Evolutionary conservation across 2,113 vertebrate genomes (phyloP).

Genomic region (Pholis gunnellus): DNA sequence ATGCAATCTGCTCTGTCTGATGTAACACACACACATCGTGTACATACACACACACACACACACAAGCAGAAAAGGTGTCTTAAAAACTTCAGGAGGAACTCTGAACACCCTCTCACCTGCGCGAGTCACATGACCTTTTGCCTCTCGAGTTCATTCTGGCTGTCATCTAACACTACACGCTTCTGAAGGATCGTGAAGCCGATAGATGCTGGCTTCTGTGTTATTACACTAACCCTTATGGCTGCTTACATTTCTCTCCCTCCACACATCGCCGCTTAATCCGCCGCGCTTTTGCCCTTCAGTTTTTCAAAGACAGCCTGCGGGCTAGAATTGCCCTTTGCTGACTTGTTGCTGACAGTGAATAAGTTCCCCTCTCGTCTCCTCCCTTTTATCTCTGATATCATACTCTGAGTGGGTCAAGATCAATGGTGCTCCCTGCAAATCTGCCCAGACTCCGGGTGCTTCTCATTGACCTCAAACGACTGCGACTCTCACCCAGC

Average conservation of each 20-base stretch:
- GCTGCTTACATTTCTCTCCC: conserved; percentile 61
- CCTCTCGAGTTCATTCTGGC: conserved; percentile 59
- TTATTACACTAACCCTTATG: conserved; percentile 73
- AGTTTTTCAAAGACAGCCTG: conserved; percentile 85
- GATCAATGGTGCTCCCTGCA: conserved; percentile 84
- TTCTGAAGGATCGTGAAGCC: conserved; percentile 35
- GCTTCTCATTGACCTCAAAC: conserved; percentile 81
- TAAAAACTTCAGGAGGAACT: conserved; percentile 54
- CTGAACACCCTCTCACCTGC: conserved; percentile 40
- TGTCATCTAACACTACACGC: conserved; percentile 49
- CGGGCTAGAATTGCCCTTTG: conserved; percentile 84
- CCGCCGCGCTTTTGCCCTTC: conserved; percentile 81
- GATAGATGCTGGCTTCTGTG: conserved; percentile 51
- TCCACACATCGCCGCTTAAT: conserved; percentile 75
- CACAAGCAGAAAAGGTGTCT: conserved; percentile 26
- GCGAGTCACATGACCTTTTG: conserved; percentile 61
- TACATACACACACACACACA: conserved; percentile 2
- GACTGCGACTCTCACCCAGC: conserved; percentile 42
- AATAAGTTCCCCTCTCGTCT: conserved; percentile 81
- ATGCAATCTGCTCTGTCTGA: conserved; percentile 32
- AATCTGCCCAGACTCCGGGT: conserved; percentile 80
- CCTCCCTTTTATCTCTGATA: conserved; percentile 84
- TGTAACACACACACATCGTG: background rate
- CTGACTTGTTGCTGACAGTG: conserved; percentile 83
- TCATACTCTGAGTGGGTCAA: conserved; percentile 82